A percentile compares a stretch with the other conserved stretches of the same genome.
Evolutionary conservation across 2,888 invertebrate species (phyloP).

Genomic region (Autographa pulchrina): DNA sequence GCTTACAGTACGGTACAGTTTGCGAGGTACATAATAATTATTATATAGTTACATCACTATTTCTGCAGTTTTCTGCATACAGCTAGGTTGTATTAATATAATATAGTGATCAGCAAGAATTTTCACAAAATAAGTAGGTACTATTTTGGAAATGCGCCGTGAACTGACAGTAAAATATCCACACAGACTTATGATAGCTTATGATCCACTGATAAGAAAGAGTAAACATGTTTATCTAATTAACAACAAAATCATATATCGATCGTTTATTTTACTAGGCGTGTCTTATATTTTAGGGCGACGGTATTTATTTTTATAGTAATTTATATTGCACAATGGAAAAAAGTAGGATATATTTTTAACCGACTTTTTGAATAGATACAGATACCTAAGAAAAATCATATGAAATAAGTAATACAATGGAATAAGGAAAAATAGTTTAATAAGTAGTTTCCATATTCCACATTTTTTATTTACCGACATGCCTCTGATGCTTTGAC

Average conservation of each 20-base stretch:
- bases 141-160: background rate
- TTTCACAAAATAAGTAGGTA: background rate
- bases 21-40: too few relatives aligned
- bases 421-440: background rate
- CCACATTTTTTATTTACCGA: constrained; percentile 22
- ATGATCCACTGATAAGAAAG: background rate
- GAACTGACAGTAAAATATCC: background rate
- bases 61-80: background rate
- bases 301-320: too few relatives aligned
- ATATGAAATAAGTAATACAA: background rate
- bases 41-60: background rate
- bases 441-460: constrained; percentile 20
- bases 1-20: too few relatives aligned
- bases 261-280: background rate
- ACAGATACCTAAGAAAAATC: too few relatives aligned
- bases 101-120: too few relatives aligned
- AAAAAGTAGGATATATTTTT: too few relatives aligned
- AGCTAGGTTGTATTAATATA: too few relatives aligned
- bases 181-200: background rate
- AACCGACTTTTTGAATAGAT: too few relatives aligned
- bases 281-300: too few relatives aligned
- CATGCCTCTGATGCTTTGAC: constrained; percentile 16
- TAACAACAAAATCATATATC: background rate
- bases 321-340: too few relatives aligned
- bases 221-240: background rate